A percentile compares a stretch with the other conserved stretches of the same genome.
Conservation (phyloP, 2,797 vertebrate genomes). For the Scleropages formosus region DNA sequence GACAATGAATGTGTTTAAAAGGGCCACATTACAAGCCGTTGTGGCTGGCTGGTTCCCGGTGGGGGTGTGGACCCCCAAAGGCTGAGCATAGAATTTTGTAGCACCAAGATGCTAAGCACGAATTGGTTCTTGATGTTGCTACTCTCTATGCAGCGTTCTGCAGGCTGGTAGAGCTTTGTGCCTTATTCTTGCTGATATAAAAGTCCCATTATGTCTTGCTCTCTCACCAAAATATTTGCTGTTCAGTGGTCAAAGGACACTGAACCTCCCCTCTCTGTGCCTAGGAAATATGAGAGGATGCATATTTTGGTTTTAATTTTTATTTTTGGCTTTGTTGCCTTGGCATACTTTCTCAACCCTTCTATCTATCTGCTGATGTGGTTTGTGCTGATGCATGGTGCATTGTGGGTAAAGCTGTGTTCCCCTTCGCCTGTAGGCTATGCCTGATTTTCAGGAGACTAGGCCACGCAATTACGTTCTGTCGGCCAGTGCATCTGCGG, state of each 20-base stretch:
- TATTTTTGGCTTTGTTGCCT: too few species aligned
- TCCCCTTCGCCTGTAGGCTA: conserved; percentile 69
- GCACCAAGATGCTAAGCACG: not conserved
- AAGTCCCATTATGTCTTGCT: not conserved
- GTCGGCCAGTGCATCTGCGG: conserved; percentile 87
- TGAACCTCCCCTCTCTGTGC: too few species aligned
- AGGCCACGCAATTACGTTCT: conserved; percentile 89
- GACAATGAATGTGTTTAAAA: not conserved
- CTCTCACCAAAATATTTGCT: not conserved
- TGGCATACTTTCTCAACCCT: not conserved
- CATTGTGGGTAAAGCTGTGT: conserved; percentile 61
- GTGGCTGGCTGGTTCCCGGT: not conserved
- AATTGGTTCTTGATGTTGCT: not conserved
- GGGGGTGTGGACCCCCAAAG: not conserved
- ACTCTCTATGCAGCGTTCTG: not conserved
- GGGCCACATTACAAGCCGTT: not conserved
- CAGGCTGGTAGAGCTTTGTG: too few species aligned
- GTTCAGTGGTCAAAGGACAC: conserved; percentile 5
- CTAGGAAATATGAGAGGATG: too few species aligned
- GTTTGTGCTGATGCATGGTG: conserved; percentile 40
- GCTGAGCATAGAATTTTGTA: not conserved
- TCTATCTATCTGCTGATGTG: conserved; percentile 33
- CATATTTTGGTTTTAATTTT: too few species aligned
- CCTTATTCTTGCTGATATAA: not conserved
- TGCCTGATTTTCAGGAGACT: conserved; percentile 90